A percentile compares a stretch with the other conserved stretches of the same genome.
Conservation (phyloP, 1,140 invertebrate genomes). For the Sycobia sp. region DNA sequence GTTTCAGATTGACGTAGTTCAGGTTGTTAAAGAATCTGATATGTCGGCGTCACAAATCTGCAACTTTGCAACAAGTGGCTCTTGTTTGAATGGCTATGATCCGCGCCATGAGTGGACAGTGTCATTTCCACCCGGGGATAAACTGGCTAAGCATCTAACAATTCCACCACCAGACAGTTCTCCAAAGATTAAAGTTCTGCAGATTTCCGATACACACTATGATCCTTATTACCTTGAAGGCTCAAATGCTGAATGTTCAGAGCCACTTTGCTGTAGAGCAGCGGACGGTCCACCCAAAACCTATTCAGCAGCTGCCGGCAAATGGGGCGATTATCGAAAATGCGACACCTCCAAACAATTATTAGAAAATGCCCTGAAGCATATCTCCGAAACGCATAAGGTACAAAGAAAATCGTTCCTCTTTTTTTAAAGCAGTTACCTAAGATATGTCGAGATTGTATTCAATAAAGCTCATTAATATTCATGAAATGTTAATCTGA, state of each 20-base stretch:
- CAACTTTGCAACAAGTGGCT: slow-evolving; percentile 72
- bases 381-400: slow-evolving; percentile 82
- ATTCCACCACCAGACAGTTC: slow-evolving; percentile 73
- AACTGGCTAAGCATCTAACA: slow-evolving; percentile 62
- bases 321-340: slow-evolving; percentile 93
- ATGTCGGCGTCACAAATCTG: slow-evolving; percentile 86
- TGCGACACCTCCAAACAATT: slow-evolving; percentile 89
- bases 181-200: slow-evolving; percentile 87
- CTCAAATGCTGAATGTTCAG: slow-evolving; percentile 85
- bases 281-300: slow-evolving; percentile 76
- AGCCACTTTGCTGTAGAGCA: slow-evolving; percentile 85
- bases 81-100: slow-evolving; percentile 84
- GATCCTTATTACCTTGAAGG: slow-evolving; percentile 91
- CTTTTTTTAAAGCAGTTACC: too few species aligned
- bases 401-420: too few species aligned
- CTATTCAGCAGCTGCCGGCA: slow-evolving; percentile 78
- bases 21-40: slow-evolving; percentile 75
- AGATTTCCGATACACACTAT: slow-evolving; percentile 91
- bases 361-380: slow-evolving; percentile 86
- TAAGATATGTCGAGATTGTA: too few species aligned
- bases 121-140: slow-evolving; percentile 82
- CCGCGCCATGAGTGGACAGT: slow-evolving; percentile 89
- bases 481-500: too few species aligned
- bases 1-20: slow-evolving; percentile 78
- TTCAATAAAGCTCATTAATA: too few species aligned